Base-by-base conservation (phyloP, 2,888 invertebrate species). In the Drosophila fungiperda region DNA sequence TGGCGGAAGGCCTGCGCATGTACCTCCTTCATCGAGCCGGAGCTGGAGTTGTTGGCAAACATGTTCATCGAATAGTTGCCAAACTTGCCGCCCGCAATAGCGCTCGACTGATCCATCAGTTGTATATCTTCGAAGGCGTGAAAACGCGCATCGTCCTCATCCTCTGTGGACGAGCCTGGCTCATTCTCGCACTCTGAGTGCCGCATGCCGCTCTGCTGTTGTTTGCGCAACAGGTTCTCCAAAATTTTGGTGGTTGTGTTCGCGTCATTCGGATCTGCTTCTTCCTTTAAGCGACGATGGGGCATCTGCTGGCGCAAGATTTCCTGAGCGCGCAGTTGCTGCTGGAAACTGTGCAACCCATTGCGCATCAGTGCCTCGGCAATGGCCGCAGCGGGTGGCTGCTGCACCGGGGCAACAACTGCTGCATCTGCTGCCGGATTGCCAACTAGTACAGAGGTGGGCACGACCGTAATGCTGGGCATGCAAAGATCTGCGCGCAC, bases 271-370 rank as follows among this genome's bases (percentile, higher is more conserved):
- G 8, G 40, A n/a, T 58, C 66, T 0, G 23, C 58, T 26, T 80
- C 80, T 26, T 76, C 76, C 23, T 71, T 76, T 4, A 66, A 45
- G 12, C 61, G 82, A 26, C 63, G 80, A 15, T 75, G 86, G 0
- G 72, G 72, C 9, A 73, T 66, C 52, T 91, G 90, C 23, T 86
- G 91, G 23, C 87, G 85, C 35, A 89, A 49, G 2, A 92, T 82
- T 69, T 93, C 92, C 63, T 92, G 92, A 6, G 90, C 91, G 3
- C 92, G 84, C 60, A 92, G 89, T 93, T 94, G 94, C 93, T 94
- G 93, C 88, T 92, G 92, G 82, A 94, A 94, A 93, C 94, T 95
- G 93, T 94, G 94, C 93, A 95, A 94, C 87, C 94, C 92, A 50
- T 92, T 92, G 9, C 93, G 90, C 61, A 93, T 78, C 52, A 93